Evolutionary conservation across 2,113 vertebrate genomes (phyloP).

Genomic region (Terrapene triunguis): DNA sequence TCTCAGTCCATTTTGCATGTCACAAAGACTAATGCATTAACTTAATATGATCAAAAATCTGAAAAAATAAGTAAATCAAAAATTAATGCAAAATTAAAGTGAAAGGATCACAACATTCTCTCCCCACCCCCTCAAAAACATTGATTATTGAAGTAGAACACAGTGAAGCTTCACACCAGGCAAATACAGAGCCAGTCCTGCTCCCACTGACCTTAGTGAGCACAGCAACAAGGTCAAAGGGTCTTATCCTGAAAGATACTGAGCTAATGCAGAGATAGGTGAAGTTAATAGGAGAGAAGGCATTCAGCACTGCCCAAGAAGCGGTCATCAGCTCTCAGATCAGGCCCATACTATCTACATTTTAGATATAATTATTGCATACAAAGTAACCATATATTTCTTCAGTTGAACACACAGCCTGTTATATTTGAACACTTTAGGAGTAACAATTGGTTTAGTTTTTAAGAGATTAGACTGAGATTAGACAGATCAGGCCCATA

Average conservation of each 20-base stretch:
- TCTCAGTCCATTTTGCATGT: slow-evolving; percentile 62
- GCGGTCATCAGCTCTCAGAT: neutral
- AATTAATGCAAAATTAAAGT: neutral
- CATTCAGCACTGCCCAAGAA: neutral
- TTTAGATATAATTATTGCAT: accelerated
- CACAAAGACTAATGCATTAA: slow-evolving; percentile 71
- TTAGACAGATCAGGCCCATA: neutral
- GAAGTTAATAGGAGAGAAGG: accelerated
- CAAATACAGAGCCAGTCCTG: accelerated
- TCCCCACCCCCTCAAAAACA: neutral
- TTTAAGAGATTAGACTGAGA: neutral
- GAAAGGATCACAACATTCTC: neutral
- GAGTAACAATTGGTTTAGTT: neutral
- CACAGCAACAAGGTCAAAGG: neutral
- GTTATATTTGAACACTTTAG: neutral
- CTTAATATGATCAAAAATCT: slow-evolving; percentile 33
- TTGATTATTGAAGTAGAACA: accelerated
- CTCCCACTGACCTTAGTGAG: neutral
- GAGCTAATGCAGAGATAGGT: accelerated
- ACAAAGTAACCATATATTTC: accelerated
- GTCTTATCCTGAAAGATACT: neutral
- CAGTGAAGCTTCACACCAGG: accelerated
- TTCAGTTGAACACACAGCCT: neutral
- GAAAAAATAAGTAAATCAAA: neutral
- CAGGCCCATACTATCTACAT: neutral